Base-by-base conservation (phyloP, 64 coral and sea anemone species). In the Catalaphyllia jardinei region DNA sequence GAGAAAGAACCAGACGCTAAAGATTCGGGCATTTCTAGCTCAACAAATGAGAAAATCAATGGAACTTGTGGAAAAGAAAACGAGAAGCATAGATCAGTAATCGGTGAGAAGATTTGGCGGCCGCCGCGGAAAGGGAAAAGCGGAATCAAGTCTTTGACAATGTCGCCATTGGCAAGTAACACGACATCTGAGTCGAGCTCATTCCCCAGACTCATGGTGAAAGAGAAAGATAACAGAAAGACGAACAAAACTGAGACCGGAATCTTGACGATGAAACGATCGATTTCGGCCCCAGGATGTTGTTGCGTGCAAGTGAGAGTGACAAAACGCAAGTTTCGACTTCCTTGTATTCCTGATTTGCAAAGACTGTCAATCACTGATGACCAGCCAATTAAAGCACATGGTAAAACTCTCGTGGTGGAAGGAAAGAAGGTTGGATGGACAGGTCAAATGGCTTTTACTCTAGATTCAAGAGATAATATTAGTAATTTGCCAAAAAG, bases 291-390 rank as follows among this genome's bases (percentile, higher is more conserved):
- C 0, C 59, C 60, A 3, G 59, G 59, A 65, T 63, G 29, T 67
- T 35, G 31, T 9, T 35, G 67, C 29, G 59, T 31, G 31, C 19
- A 13, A 24, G 29, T 30, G 31, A 65, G 18, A 65, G 19, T 67
- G 29, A 83, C 59, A 42, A 83, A 83, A 62, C 29, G 67, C 7
- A 42, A 24, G 31, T 13, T 83, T 83, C 79, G 79, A 42, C 79
- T 83, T 83, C 79, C 79, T 61, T 31, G 18, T 61, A 83, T 83
- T 35, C 60, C 79, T 33, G 31, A 83, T 65, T 42, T 63, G 22
- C 79, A 62, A 64, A 22, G 61, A 15, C 19, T 65, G 79, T 83
- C 79, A 83, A 83, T 65, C 60, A 31, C 12, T 9, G 60, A 13
- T 7, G 35, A 83, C 10, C 79, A 67, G 9, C 15, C 59, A n/a